Conservation (phyloP, 2,888 invertebrate species). For the Fabriciana adippe region DNA sequence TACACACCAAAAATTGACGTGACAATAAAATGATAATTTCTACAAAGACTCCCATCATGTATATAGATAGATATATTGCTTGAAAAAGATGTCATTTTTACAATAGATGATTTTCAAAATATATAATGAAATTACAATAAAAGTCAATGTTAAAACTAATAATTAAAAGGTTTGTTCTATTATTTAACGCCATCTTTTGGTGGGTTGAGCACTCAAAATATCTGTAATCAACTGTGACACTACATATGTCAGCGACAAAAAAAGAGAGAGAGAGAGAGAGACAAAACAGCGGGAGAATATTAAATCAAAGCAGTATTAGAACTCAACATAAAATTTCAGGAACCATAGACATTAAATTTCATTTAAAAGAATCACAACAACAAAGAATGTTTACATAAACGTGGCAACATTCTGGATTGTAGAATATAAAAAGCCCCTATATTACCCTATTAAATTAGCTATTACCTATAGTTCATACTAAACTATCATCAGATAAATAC, state of each 20-base stretch:
- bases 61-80: slow-evolving; percentile 1
- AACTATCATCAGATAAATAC: slow-evolving; percentile 67
- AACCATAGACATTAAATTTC: slow-evolving; percentile 52
- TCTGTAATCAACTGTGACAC: neutral
- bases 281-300: slow-evolving; percentile 8
- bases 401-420: slow-evolving; percentile 44
- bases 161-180: neutral
- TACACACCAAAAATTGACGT: slow-evolving; percentile 52
- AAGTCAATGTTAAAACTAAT: neutral
- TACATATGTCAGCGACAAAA: neutral
- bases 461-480: slow-evolving; percentile 69
- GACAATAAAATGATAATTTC: slow-evolving; percentile 23
- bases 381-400: slow-evolving; percentile 45
- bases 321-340: slow-evolving; percentile 45
- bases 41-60: slow-evolving; percentile 11
- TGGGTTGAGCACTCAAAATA: slow-evolving; percentile 28
- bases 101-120: slow-evolving; percentile 4
- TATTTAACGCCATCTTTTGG: slow-evolving; percentile 26
- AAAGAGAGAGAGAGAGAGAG: slow-evolving; percentile 15
- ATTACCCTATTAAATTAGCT: slow-evolving; percentile 75
- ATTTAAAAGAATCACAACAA: slow-evolving; percentile 49
- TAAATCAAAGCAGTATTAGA: slow-evolving; percentile 19
- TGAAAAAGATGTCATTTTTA: slow-evolving; percentile 13
- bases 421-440: slow-evolving; percentile 68
- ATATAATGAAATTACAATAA: neutral